Percentiles rank a stretch among this genome's conserved stretches.
Conservation (phyloP, 2,113 vertebrate species). For the Myrmophylax atrothorax region DNA sequence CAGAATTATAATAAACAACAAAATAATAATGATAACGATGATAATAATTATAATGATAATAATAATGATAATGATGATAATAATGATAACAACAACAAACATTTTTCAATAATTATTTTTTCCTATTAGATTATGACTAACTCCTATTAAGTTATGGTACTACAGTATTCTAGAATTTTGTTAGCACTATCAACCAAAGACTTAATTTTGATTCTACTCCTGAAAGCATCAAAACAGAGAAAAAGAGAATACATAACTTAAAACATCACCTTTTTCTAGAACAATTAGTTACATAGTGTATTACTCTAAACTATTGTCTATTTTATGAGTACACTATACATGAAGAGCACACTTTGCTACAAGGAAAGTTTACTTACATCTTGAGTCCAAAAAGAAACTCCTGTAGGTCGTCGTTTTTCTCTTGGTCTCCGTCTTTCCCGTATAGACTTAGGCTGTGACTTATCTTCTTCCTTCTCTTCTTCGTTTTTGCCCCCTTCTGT, state of each 20-base stretch:
- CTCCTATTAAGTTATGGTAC: not conserved
- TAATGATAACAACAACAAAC: not conserved
- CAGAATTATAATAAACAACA: not conserved
- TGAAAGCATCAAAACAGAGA: not conserved
- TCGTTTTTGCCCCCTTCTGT: slow-evolving; percentile 89
- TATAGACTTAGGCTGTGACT: slow-evolving; percentile 93
- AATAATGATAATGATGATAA: too few species aligned
- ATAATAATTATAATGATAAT: too few species aligned
- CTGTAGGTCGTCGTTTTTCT: slow-evolving; percentile 95
- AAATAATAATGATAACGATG: not conserved
- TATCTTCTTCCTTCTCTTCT: slow-evolving; percentile 96
- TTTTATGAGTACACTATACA: not conserved
- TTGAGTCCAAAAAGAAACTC: slow-evolving; percentile 92
- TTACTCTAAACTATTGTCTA: not conserved
- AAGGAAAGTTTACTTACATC: slow-evolving; percentile 79
- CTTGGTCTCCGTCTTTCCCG: slow-evolving; percentile 93
- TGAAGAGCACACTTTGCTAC: not conserved
- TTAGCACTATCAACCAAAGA: not conserved
- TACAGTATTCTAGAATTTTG: not conserved
- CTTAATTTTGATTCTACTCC: not conserved
- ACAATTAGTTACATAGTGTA: not conserved
- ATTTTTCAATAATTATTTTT: not conserved
- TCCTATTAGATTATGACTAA: not conserved
- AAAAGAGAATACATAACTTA: not conserved
- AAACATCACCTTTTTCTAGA: not conserved